Percentiles rank a stretch among this genome's conserved stretches.
Conservation (phyloP, 2,888 invertebrate species). For the Didymodactylos carnosus region DNA sequence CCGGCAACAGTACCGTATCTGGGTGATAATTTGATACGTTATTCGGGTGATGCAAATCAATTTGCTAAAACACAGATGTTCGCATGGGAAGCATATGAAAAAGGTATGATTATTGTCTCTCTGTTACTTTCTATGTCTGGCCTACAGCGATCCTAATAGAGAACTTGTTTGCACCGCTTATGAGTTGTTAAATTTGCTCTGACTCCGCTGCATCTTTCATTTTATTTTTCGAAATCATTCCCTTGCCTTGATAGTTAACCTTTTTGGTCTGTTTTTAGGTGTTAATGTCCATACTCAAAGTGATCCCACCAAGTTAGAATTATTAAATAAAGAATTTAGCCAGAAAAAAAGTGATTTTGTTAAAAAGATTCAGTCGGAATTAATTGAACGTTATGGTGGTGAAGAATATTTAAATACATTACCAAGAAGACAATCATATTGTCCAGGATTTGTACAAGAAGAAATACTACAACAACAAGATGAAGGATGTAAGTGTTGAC, state of each 20-base stretch:
- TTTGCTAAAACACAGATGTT: slow-evolving; percentile 80
- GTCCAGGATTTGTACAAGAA: slow-evolving; percentile 23
- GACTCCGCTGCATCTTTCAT: too few relatives aligned
- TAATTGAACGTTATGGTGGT: slow-evolving; percentile 81
- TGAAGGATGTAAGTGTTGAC: too few relatives aligned
- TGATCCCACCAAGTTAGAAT: slow-evolving; percentile 86
- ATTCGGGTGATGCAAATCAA: slow-evolving; percentile 71
- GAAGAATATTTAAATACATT: slow-evolving; percentile 61
- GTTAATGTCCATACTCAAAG: slow-evolving; percentile 49
- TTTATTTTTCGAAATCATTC: too few relatives aligned
- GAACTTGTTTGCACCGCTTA: too few relatives aligned
- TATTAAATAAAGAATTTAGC: slow-evolving; percentile 68
- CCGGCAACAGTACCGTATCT: slow-evolving; percentile 30
- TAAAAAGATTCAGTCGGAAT: slow-evolving; percentile 54
- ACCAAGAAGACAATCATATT: slow-evolving; percentile 40
- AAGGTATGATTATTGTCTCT: too few relatives aligned
- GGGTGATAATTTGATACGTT: slow-evolving; percentile 87
- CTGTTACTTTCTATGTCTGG: too few relatives aligned
- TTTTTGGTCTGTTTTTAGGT: too few relatives aligned
- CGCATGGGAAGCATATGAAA: slow-evolving; percentile 86
- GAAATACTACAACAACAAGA: too few relatives aligned
- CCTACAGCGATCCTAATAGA: too few relatives aligned
- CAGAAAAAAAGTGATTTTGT: slow-evolving; percentile 73
- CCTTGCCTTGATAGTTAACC: too few relatives aligned
- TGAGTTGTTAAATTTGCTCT: too few relatives aligned